Base-by-base conservation (phyloP, 1,140 invertebrate genomes). In the Octopus bimaculoides region DNA sequence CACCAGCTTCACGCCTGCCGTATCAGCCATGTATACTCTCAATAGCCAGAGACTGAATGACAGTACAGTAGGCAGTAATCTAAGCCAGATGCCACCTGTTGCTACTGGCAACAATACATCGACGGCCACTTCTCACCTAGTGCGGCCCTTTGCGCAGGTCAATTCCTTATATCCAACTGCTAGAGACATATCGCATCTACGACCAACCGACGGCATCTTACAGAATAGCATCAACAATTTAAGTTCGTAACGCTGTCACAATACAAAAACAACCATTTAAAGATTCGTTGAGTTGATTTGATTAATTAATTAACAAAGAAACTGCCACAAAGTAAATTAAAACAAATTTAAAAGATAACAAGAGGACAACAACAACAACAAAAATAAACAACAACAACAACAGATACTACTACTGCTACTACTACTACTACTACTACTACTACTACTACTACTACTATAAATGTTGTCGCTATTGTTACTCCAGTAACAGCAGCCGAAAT, bases 21-120 rank as follows among this genome's bases (percentile, higher is more conserved):
- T 69, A 69, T 69, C 66, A 69, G 66, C 66, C 14, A 69, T 69
- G 66, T 69, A 69, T 14, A 69, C 66, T 14, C 66, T 69, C 14
- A 69, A 69, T 20, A 69, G 17, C 5, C 66, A 8, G 8, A 69
- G 66, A 14, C 14, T 69, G 66, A 20, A 6, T 14, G 66, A 69
- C 66, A 8, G 17, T 8, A 69, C 66, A 6, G 66, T 20, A 6
- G 66, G 66, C 6, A 69, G 26, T 14, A 69, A 69, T 20, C 66
- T 69, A 6, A 69, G 66, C 66, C 66, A 69, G 26, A 69, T 69
- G 66, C 66, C 66, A 69, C 66, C 8, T 14, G 66, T 69, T 6
- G 66, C 66, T 5, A 14, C 66, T n/a, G 17, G 17, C 8, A 69
- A 69, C 66, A 69, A 69, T 20, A 69, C 8, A 14, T 14, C 66